These are phyloP conservation scores for Drosophila kohkoa DNA, from an alignment of 1,140 invertebrate genomes.

Conservation along the genomic window DNA sequence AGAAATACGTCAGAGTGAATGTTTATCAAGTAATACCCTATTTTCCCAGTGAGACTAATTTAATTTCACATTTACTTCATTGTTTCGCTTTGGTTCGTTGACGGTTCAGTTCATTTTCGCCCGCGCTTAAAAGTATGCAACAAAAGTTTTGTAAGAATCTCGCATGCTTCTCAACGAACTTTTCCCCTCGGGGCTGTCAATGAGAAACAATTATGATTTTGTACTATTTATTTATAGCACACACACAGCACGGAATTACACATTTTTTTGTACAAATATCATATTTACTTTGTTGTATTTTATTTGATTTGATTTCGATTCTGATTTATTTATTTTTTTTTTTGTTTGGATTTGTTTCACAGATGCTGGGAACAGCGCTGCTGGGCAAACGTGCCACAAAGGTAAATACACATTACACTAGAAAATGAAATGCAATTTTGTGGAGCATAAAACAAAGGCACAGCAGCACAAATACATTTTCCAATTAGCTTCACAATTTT, in stretches of 20 bases:
- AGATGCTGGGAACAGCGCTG: slow-evolving; percentile 84
- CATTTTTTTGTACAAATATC: slow-evolving; percentile 7
- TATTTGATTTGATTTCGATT: slow-evolving; percentile 28
- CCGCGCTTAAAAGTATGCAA: slow-evolving; percentile 65
- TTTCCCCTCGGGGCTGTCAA: slow-evolving; percentile 23
- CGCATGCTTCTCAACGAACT: slow-evolving; percentile 30
- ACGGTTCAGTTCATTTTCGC: slow-evolving; percentile 5
- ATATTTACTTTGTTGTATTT: slow-evolving; percentile 42
- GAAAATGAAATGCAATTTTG: slow-evolving; percentile 10
- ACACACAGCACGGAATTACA: no score
- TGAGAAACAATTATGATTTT: slow-evolving; percentile 22
- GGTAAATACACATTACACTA: slow-evolving; percentile 57
- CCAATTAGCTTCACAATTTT: slow-evolving; percentile 22
- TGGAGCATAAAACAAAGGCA: slow-evolving; percentile 13
- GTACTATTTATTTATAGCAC: slow-evolving; percentile 13
- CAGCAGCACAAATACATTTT: slow-evolving; percentile 3
- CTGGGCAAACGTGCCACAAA: slow-evolving; percentile 82
- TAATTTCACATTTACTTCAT: slow-evolving; percentile 8
- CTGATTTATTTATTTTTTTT: neutral
- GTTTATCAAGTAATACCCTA: neutral
- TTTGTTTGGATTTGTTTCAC: slow-evolving; percentile 33
- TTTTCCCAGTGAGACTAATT: neutral
- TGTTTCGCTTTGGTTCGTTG: slow-evolving; percentile 9
- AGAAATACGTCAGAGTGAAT: slow-evolving; percentile 9
- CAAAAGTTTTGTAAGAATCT: neutral